Evolutionary conservation across 1,140 invertebrate species (phyloP).

Genomic region (Gonatopus flavifemur): DNA sequence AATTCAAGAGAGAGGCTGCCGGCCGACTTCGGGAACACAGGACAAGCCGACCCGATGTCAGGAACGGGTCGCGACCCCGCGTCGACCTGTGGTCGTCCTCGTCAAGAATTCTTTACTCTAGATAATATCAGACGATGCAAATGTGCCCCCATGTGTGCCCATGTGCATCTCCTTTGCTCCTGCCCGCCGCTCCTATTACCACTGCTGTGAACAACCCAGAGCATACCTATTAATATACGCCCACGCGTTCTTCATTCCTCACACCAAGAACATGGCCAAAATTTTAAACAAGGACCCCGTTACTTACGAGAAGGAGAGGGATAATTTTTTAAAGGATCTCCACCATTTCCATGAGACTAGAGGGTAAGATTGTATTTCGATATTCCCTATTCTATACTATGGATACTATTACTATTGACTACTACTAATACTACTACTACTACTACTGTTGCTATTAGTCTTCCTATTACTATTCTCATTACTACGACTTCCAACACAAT

Average conservation of each 20-base stretch:
- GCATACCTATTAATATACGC: constrained; percentile 13
- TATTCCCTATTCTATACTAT: too few species aligned
- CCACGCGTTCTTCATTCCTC: background rate
- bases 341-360: constrained; percentile 81
- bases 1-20: constrained; percentile 23
- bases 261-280: constrained; percentile 63
- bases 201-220: constrained; percentile 38
- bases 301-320: constrained; percentile 71
- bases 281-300: constrained; percentile 72
- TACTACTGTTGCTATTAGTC: too few species aligned
- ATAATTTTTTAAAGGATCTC: constrained; percentile 76
- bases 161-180: constrained; percentile 31
- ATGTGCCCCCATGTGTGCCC: constrained; percentile 41
- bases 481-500: too few species aligned
- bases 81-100: constrained; percentile 37
- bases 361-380: too few species aligned
- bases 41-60: constrained; percentile 36
- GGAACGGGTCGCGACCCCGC: constrained; percentile 35
- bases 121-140: constrained; percentile 11
- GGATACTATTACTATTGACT: too few species aligned
- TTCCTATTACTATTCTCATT: too few species aligned
- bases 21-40: constrained; percentile 31
- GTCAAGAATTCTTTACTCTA: constrained; percentile 5
- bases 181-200: constrained; percentile 23
- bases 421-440: background rate